phyloP scores from a whole-genome alignment of 53 echinoderm and acorn worm species.

The Echinometra lucunter region DNA sequence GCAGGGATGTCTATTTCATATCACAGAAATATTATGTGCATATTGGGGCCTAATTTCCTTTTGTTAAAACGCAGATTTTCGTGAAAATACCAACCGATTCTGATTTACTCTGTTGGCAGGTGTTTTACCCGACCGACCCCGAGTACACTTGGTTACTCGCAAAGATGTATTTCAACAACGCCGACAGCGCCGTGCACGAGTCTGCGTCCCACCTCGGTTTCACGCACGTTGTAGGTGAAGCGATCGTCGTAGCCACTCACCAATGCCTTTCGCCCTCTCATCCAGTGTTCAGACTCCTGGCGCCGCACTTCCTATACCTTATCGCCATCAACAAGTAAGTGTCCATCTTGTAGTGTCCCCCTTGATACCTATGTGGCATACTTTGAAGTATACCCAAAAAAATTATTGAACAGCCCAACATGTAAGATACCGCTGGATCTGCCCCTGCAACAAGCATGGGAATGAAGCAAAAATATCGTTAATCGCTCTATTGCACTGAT shows the following conservation, averaged over 20 bases:
- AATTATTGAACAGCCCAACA: no score
- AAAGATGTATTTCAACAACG: conserved; percentile 90
- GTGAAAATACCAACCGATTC: no score
- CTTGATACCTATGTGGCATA: no score
- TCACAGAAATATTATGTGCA: no score
- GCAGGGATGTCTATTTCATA: no score
- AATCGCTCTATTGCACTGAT: no score
- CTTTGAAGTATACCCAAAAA: no score
- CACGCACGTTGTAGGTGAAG: conserved; percentile 81
- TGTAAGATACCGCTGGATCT: no score
- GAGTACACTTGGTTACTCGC: conserved; percentile 90
- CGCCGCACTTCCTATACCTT: conserved; percentile 89
- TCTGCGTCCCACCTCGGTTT: conserved; percentile 82
- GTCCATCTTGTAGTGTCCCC: not conserved
- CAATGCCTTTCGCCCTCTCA: conserved; percentile 88
- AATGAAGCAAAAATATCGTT: no score
- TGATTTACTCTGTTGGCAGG: conserved; percentile 35
- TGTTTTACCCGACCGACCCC: conserved; percentile 84
- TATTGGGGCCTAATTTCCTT: no score
- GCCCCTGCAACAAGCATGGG: no score
- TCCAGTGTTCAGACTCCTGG: conserved; percentile 87
- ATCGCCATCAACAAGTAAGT: conserved; percentile 90
- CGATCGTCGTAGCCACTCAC: conserved; percentile 76
- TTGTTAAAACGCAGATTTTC: no score
- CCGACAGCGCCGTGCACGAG: conserved; percentile 81